These are phyloP conservation scores for Hypotaenidia okinawae DNA, from an alignment of 2,797 vertebrate species.

Conservation along the genomic window DNA sequence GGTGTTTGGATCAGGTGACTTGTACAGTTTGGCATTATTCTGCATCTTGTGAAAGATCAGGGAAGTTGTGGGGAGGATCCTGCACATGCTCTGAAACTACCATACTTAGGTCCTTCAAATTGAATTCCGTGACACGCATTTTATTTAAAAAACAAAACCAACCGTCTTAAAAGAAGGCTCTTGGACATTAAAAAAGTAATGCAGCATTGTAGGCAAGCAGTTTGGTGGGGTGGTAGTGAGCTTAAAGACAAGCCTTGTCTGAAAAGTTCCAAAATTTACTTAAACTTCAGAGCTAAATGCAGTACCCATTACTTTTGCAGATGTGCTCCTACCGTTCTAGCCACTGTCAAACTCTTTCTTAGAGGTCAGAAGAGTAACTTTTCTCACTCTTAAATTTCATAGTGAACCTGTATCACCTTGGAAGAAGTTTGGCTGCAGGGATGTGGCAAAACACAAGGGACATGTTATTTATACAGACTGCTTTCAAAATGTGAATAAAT, in stretches of 20 bases:
- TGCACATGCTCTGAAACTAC: neutral
- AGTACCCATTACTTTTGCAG: neutral
- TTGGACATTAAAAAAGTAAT: neutral
- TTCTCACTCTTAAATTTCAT: neutral
- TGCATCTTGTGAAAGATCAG: neutral
- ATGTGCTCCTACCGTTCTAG: neutral
- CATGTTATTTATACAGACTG: neutral
- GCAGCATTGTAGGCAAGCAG: neutral
- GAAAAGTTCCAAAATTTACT: neutral
- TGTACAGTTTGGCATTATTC: neutral
- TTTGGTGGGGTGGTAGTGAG: neutral
- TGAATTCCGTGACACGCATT: neutral
- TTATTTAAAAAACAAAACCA: neutral
- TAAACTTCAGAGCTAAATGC: neutral
- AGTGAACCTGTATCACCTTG: neutral
- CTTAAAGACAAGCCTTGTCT: neutral
- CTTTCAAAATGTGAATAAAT: neutral
- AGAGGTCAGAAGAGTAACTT: neutral
- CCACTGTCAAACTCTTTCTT: neutral
- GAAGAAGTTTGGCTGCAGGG: neutral
- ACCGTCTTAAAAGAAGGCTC: neutral
- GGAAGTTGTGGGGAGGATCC: neutral
- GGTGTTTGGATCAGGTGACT: neutral
- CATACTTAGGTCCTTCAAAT: neutral
- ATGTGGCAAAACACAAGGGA: neutral